These are phyloP conservation scores for Brachionus paranguensis DNA, from an alignment of 1,140 invertebrate species.

Conservation along the genomic window DNA sequence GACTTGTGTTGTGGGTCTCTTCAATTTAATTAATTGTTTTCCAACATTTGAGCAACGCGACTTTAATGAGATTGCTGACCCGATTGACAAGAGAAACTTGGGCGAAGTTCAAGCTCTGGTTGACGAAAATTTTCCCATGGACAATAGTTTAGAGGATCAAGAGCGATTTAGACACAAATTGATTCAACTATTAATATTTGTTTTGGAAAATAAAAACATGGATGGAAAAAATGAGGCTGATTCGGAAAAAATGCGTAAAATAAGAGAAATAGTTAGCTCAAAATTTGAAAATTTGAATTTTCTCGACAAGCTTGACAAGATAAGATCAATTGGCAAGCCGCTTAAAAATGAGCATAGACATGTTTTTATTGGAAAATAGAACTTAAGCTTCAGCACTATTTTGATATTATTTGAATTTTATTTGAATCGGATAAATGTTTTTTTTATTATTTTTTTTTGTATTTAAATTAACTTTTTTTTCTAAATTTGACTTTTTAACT, in stretches of 20 bases:
- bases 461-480: background rate
- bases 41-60: background rate
- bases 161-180: background rate
- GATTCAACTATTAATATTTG: background rate
- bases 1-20: background rate
- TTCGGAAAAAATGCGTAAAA: background rate
- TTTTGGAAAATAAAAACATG: background rate
- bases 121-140: background rate
- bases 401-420: background rate
- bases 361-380: constrained; percentile 29
- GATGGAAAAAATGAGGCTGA: background rate
- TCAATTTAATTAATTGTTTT: background rate
- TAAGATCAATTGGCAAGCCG: background rate
- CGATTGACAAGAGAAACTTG: background rate
- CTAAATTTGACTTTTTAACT: background rate
- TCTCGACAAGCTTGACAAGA: background rate
- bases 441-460: background rate
- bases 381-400: background rate
- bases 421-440: background rate
- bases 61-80: background rate
- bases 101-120: background rate
- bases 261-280: background rate
- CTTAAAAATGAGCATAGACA: constrained; percentile 18
- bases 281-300: background rate
- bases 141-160: background rate